Conservation (phyloP, 2,888 invertebrate species). For the Nipponacmea schrenckii region DNA sequence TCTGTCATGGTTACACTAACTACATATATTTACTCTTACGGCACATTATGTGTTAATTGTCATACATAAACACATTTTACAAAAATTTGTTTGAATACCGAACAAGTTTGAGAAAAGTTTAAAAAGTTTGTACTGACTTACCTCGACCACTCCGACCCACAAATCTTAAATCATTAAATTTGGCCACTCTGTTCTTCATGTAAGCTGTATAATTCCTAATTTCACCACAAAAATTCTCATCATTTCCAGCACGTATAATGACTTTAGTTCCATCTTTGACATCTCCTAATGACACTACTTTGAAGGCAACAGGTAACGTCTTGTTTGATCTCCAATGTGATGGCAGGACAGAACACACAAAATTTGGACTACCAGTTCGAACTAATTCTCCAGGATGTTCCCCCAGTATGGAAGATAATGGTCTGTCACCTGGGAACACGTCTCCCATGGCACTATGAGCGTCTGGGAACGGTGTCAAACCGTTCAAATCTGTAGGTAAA, state of each 20-base stretch:
- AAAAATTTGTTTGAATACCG: too few species aligned
- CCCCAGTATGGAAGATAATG: slow-evolving; percentile 71
- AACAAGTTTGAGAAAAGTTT: too few species aligned
- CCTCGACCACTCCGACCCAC: slow-evolving; percentile 98
- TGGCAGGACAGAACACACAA: slow-evolving; percentile 93
- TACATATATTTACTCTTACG: too few species aligned
- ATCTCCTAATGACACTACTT: slow-evolving; percentile 87
- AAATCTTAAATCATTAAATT: slow-evolving; percentile 97
- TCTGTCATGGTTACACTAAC: too few species aligned
- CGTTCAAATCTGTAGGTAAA: slow-evolving; percentile 66
- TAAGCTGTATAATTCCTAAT: slow-evolving; percentile 89
- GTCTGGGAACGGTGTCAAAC: slow-evolving; percentile 62
- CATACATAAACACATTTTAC: too few species aligned
- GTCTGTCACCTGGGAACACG: slow-evolving; percentile 50
- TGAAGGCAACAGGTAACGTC: slow-evolving; percentile 94
- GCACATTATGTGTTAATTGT: too few species aligned
- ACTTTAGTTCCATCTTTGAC: slow-evolving; percentile 93
- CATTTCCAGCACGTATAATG: slow-evolving; percentile 94
- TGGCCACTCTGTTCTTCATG: slow-evolving; percentile 96
- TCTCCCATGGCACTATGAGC: slow-evolving; percentile 48
- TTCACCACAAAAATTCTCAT: slow-evolving; percentile 95
- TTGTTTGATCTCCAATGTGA: slow-evolving; percentile 98
- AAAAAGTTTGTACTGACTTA: slow-evolving; percentile 69
- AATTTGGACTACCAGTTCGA: slow-evolving; percentile 92
- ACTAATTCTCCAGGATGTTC: slow-evolving; percentile 93